A percentile compares a stretch with the other conserved stretches of the same genome.
phyloP scores from a whole-genome alignment of 2,888 invertebrate species.

The Andrena camellia region DNA sequence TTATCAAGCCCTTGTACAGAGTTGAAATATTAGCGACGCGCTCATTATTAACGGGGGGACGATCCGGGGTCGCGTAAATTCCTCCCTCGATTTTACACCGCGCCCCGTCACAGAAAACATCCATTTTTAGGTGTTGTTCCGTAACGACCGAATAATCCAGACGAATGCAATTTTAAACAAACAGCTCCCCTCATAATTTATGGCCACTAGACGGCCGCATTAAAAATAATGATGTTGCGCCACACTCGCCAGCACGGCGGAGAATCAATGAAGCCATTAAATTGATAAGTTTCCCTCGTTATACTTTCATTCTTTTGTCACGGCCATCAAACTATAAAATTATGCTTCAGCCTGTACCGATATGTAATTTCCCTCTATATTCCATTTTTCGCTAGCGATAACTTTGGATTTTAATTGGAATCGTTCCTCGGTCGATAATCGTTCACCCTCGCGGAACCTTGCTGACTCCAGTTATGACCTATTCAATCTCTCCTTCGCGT shows the following conservation, averaged over 20 bases:
- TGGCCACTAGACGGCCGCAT: conserved; percentile 54
- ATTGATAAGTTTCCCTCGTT: conserved; percentile 60
- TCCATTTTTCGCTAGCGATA: background rate
- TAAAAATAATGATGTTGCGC: conserved; percentile 58
- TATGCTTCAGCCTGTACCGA: background rate
- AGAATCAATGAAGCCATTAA: conserved; percentile 61
- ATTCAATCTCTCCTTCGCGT: background rate
- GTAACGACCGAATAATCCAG: conserved; percentile 49
- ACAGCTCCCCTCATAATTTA: conserved; percentile 55
- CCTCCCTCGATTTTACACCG: conserved; percentile 8
- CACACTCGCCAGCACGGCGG: conserved; percentile 12
- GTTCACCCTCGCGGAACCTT: background rate
- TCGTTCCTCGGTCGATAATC: conserved; percentile 10
- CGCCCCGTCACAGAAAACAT: conserved; percentile 18
- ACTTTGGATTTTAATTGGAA: conserved; percentile 41
- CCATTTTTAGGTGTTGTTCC: conserved; percentile 43
- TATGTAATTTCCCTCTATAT: background rate
- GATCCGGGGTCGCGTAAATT: conserved; percentile 29
- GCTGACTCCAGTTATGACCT: conserved; percentile 4
- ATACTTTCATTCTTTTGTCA: conserved; percentile 48
- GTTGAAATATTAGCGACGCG: conserved; percentile 24
- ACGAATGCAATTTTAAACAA: conserved; percentile 53
- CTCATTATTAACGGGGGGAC: conserved; percentile 27
- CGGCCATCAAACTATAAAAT: conserved; percentile 42
- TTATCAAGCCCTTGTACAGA: background rate